phyloP scores from a whole-genome alignment of 2,888 invertebrate genomes.

The Nematopogon swammerdamellus region DNA sequence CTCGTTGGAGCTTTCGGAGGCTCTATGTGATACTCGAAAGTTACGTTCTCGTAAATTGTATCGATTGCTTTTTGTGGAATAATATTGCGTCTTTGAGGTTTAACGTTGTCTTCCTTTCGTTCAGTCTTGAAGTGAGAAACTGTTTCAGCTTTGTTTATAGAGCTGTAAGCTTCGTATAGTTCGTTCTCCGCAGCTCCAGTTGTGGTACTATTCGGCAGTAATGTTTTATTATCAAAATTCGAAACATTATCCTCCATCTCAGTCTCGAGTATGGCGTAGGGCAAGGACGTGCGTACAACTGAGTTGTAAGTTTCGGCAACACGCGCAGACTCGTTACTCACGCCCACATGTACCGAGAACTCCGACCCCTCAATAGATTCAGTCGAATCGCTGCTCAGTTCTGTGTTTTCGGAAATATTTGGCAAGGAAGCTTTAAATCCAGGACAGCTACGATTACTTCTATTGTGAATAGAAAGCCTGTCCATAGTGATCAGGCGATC shows the following conservation, averaged over 20 bases:
- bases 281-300: background rate
- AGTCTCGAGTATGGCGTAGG: background rate
- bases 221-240: background rate
- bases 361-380: slow-evolving; percentile 20
- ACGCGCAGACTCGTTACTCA: background rate
- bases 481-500: slow-evolving; percentile 41
- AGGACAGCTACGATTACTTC: slow-evolving; percentile 47
- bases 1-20: slow-evolving; percentile 30
- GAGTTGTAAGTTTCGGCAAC: background rate
- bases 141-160: slow-evolving; percentile 22
- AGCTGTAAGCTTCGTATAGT: slow-evolving; percentile 10
- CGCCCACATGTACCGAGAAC: too few relatives aligned
- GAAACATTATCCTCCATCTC: background rate
- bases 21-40: slow-evolving; percentile 15
- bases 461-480: slow-evolving; percentile 41
- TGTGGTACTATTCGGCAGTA: background rate
- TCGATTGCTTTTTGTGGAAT: slow-evolving; percentile 16
- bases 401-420: slow-evolving; percentile 47
- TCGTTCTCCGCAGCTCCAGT: background rate
- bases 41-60: slow-evolving; percentile 37
- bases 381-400: slow-evolving; percentile 30
- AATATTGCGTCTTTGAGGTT: background rate
- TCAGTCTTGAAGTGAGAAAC: slow-evolving; percentile 19
- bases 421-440: slow-evolving; percentile 47
- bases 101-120: background rate